A percentile compares a stretch with the other conserved stretches of the same genome.
phyloP scores from a whole-genome alignment of 2,797 vertebrate species.

The Craterocephalus amniculus region DNA sequence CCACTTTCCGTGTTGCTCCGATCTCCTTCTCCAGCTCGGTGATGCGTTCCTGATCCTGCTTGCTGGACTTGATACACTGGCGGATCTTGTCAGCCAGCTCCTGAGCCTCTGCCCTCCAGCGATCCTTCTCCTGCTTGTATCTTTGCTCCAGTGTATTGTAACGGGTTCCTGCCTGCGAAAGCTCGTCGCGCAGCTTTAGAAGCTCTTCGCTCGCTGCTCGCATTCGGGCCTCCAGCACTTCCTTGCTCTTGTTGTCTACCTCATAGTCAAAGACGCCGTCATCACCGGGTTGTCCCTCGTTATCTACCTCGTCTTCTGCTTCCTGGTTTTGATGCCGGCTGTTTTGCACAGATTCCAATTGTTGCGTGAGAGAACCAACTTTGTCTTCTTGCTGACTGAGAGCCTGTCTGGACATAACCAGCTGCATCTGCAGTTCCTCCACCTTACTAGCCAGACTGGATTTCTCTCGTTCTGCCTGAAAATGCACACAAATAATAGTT shows the following conservation, averaged over 20 bases:
- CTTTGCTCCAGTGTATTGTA: slow-evolving; percentile 79
- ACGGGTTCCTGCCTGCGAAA: slow-evolving; percentile 78
- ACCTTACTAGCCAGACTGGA: slow-evolving; percentile 77
- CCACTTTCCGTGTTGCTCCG: slow-evolving; percentile 81
- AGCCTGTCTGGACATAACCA: slow-evolving; percentile 82
- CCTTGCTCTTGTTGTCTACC: slow-evolving; percentile 81
- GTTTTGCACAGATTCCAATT: slow-evolving; percentile 75
- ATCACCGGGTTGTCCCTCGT: slow-evolving; percentile 51
- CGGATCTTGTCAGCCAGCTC: slow-evolving; percentile 85
- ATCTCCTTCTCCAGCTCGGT: slow-evolving; percentile 86
- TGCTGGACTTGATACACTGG: slow-evolving; percentile 83
- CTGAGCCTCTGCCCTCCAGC: slow-evolving; percentile 83
- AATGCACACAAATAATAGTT: slow-evolving; percentile 22
- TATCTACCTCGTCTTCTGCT: slow-evolving; percentile 31
- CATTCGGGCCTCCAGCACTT: slow-evolving; percentile 81
- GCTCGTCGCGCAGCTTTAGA: slow-evolving; percentile 77
- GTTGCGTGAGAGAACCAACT: slow-evolving; percentile 78
- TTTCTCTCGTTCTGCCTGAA: slow-evolving; percentile 86
- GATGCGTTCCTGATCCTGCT: slow-evolving; percentile 85
- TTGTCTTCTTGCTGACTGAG: slow-evolving; percentile 84
- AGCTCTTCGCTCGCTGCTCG: slow-evolving; percentile 80
- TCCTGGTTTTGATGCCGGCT: slow-evolving; percentile 51
- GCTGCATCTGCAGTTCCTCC: slow-evolving; percentile 85
- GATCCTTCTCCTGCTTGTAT: slow-evolving; percentile 83
- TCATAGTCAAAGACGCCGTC: slow-evolving; percentile 75